Percentiles rank a stretch among this genome's conserved stretches.
Conservation (phyloP, 2,797 vertebrate genomes). For the Liasis olivaceus region DNA sequence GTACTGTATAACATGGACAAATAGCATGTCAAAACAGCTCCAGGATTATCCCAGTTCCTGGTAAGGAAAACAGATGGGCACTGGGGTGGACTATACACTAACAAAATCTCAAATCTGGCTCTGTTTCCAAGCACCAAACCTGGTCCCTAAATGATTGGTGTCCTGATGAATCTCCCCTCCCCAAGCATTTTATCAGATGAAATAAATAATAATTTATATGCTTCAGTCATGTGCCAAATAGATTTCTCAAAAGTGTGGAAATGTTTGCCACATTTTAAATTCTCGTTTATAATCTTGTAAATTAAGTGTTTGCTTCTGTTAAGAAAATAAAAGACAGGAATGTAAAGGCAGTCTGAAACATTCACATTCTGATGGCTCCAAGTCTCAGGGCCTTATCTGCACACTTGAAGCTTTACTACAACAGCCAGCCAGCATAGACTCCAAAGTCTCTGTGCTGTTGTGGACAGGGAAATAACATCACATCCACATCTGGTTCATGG, state of each 20-base stretch:
- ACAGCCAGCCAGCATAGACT: constrained; percentile 47
- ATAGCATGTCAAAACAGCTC: background rate
- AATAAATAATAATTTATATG: background rate
- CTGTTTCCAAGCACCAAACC: background rate
- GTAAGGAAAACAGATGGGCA: background rate
- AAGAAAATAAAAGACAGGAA: constrained; percentile 70
- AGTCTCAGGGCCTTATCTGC: constrained; percentile 77
- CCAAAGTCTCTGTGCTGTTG: constrained; percentile 53
- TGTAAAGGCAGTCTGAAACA: constrained; percentile 70
- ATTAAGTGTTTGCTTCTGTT: constrained; percentile 7
- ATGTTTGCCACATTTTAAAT: constrained; percentile 11
- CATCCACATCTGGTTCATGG: constrained; percentile 53
- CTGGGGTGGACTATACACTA: background rate
- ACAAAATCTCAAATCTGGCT: background rate
- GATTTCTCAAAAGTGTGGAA: background rate
- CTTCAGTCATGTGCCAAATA: background rate
- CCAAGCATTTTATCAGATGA: background rate
- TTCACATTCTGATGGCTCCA: constrained; percentile 75
- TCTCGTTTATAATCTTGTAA: constrained; percentile 10
- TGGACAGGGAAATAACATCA: constrained; percentile 58
- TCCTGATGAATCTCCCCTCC: background rate
- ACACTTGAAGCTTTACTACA: constrained; percentile 64
- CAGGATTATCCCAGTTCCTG: no score
- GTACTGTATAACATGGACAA: background rate
- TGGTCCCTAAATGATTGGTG: no score